Base-by-base conservation (phyloP, 1,140 invertebrate species). In the Nephila pilipes region DNA sequence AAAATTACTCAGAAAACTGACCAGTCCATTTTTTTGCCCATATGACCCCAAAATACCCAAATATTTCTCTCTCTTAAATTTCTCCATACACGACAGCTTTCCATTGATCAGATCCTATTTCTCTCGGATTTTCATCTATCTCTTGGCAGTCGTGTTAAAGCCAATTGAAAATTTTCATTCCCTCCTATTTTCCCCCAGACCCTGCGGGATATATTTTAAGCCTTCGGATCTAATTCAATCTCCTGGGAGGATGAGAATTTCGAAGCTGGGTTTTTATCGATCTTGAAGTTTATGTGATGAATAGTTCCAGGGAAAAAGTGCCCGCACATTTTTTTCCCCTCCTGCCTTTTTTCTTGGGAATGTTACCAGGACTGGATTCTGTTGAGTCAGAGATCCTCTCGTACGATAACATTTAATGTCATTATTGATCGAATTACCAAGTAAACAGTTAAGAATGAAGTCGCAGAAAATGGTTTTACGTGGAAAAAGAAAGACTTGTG, bases 161-260 rank as follows among this genome's bases (percentile, higher is more conserved):
- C 29, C 65, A 69, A 69, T 69, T 69, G 65, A 25, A 69, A 69
- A 18, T 69, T 69, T 69, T 69, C 65, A 69, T 69, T 69, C 65
- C 25, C 5, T 29, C 25, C 25, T 69, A 29, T 32, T 69, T 16
- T 4, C 12, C 29, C 14, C 8, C 29, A 14, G 32, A 29, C n/a
- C 16, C 65, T n/a, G 16, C 25, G 65, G 25, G 29, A 69, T 69
- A 69, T 32, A 69, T 29, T 69, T 69, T 32, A 69, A 69, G 65
- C 65, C 65, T 69, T 69, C 65, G 65, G 29, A 32, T 69, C 29
- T 69, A 69, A 69, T 69, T 69, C 65, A 69, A 32, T 69, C 65
- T 69, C 65, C 29, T 4, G 29, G 65, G 65, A 32, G 65, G 25
- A 29, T 25, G 29, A 29, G 29, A 69, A 29, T 29, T 29, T 69